A percentile compares a stretch with the other conserved stretches of the same genome.
Evolutionary conservation across 1,140 invertebrate species (phyloP).

Genomic region (Andrena cerasifolii): DNA sequence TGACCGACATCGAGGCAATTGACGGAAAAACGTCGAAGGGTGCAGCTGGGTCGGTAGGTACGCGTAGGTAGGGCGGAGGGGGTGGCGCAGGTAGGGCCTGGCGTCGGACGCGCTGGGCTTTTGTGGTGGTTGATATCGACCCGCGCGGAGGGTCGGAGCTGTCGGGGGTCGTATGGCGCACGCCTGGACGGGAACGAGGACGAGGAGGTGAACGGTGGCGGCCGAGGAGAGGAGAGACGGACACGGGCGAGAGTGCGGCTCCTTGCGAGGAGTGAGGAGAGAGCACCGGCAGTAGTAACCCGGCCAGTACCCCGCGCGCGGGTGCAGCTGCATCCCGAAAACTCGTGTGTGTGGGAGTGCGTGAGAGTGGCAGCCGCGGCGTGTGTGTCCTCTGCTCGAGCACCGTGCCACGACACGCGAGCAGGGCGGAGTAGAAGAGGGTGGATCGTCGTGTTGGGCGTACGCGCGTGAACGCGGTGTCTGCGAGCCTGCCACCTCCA

Average conservation of each 20-base stretch:
- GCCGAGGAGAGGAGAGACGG: slow-evolving; percentile 20
- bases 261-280: slow-evolving; percentile 52
- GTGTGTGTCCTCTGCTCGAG: slow-evolving; percentile 16
- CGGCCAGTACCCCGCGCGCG: slow-evolving; percentile 80
- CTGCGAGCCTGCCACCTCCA: neutral
- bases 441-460: neutral
- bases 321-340: slow-evolving; percentile 74
- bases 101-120: slow-evolving; percentile 60
- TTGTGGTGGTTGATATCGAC: slow-evolving; percentile 79
- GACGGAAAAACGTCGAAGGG: slow-evolving; percentile 29
- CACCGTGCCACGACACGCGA: neutral
- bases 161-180: slow-evolving; percentile 71
- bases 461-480: neutral
- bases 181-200: slow-evolving; percentile 69
- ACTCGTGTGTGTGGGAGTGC: slow-evolving; percentile 45
- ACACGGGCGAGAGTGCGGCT: slow-evolving; percentile 27
- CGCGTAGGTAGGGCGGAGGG: slow-evolving; percentile 50
- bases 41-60: slow-evolving; percentile 45
- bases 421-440: neutral
- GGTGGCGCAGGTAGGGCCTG: slow-evolving; percentile 61
- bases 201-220: slow-evolving; percentile 40
- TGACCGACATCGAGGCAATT: slow-evolving; percentile 27
- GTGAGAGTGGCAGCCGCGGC: slow-evolving; percentile 26
- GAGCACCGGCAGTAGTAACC: slow-evolving; percentile 77
- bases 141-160: slow-evolving; percentile 69